A percentile compares a stretch with the other conserved stretches of the same genome.
Evolutionary conservation across 2,888 invertebrate species (phyloP).

Genomic region (Lepas anatifera): DNA sequence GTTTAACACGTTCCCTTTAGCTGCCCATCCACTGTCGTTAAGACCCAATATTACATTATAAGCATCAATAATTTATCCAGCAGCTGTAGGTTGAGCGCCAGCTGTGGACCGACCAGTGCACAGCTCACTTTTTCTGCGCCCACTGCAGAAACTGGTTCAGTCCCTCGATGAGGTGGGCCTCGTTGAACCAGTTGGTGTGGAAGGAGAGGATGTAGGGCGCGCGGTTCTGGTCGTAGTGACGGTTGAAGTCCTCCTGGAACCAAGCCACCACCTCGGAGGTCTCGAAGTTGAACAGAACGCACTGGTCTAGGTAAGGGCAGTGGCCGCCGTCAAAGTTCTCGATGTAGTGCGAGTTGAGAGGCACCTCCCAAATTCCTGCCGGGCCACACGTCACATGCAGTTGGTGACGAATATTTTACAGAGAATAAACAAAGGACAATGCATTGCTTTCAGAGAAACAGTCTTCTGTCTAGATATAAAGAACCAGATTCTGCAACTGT

Average conservation of each 20-base stretch:
- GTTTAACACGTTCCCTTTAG: no score
- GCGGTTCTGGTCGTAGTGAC: constrained; percentile 48
- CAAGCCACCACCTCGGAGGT: constrained; percentile 49
- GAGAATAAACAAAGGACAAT: no score
- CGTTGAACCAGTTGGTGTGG: constrained; percentile 95
- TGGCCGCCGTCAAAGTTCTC: constrained; percentile 79
- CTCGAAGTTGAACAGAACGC: constrained; percentile 78
- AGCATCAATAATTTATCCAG: no score
- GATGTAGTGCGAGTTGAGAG: constrained; percentile 76
- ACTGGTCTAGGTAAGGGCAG: constrained; percentile 83
- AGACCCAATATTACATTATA: no score
- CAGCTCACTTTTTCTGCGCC: constrained; percentile 57
- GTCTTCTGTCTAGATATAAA: no score
- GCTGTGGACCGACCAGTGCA: no score
- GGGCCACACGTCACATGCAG: no score
- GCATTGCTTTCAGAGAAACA: no score
- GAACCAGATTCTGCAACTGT: no score
- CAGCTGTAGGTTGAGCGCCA: no score
- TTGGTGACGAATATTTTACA: no score
- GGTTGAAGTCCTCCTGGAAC: constrained; percentile 76
- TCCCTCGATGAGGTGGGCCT: constrained; percentile 65
- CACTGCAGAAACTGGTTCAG: constrained; percentile 75
- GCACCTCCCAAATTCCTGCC: constrained; percentile 78
- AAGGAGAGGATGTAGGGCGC: constrained; percentile 88
- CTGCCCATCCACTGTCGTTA: no score